Evolutionary conservation across 2,888 invertebrate genomes (phyloP).

Genomic region (Agriotes lineatus): DNA sequence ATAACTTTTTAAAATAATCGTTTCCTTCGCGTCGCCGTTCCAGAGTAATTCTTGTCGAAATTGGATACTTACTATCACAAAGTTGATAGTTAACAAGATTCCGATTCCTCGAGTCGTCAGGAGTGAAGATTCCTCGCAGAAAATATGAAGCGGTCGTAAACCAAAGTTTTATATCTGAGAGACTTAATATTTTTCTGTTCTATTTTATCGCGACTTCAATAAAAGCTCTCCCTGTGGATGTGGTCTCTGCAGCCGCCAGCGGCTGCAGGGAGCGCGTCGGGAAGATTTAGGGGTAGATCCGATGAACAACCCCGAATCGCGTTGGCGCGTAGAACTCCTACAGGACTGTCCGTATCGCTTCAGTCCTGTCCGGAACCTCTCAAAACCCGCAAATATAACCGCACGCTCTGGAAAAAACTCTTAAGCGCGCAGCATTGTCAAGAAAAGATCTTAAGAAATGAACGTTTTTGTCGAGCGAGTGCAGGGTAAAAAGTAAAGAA

Average conservation of each 20-base stretch:
- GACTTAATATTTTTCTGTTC: conserved; percentile 40
- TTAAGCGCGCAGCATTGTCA: conserved; percentile 30
- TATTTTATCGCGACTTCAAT: conserved; percentile 39
- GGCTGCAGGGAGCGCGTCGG: conserved; percentile 33
- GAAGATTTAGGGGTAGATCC: conserved; percentile 41
- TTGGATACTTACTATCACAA: background rate
- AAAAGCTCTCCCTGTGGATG: conserved; percentile 35
- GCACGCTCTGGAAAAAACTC: conserved; percentile 42
- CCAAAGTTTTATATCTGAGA: conserved; percentile 38
- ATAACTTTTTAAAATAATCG: too few relatives aligned
- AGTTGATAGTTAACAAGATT: conserved; percentile 10
- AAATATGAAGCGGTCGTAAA: conserved; percentile 31
- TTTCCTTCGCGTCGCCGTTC: too few relatives aligned
- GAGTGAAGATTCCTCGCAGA: conserved; percentile 2
- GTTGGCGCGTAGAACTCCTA: conserved; percentile 52
- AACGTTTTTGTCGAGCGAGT: conserved; percentile 49
- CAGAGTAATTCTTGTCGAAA: background rate
- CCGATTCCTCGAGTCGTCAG: background rate
- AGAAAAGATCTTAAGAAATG: conserved; percentile 43
- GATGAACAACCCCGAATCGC: conserved; percentile 49
- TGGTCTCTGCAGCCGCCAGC: conserved; percentile 29
- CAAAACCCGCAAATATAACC: conserved; percentile 46
- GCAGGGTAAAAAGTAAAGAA: conserved; percentile 42
- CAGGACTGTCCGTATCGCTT: conserved; percentile 46
- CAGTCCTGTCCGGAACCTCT: conserved; percentile 48